Conservation (phyloP, 2,888 invertebrate species). For the Rhyacophila evoluta region DNA sequence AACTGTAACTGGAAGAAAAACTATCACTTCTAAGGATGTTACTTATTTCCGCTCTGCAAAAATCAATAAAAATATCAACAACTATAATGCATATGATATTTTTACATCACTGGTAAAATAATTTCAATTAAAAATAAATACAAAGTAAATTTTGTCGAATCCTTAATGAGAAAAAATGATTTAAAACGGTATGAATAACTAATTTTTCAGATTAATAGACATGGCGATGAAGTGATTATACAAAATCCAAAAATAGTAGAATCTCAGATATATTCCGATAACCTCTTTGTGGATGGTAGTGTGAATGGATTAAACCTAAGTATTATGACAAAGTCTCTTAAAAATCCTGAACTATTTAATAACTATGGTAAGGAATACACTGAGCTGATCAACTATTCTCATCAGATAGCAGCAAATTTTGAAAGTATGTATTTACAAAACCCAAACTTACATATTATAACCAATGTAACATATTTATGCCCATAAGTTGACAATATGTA, state of each 20-base stretch:
- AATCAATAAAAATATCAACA: conserved; percentile 28
- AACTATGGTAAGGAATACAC: conserved; percentile 60
- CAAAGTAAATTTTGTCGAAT: no score
- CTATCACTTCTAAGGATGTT: conserved; percentile 54
- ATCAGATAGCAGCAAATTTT: conserved; percentile 58
- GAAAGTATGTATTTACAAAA: conserved; percentile 56
- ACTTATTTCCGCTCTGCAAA: conserved; percentile 26
- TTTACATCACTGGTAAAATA: conserved; percentile 31
- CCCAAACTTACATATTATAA: no score
- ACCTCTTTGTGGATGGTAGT: conserved; percentile 58
- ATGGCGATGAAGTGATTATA: conserved; percentile 56
- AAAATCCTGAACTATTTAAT: conserved; percentile 54
- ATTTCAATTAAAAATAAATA: not conserved
- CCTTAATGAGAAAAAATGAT: no score
- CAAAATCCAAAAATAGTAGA: conserved; percentile 58
- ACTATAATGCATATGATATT: conserved; percentile 31
- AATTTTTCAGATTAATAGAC: conserved; percentile 39
- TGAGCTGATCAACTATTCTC: conserved; percentile 57
- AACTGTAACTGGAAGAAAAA: conserved; percentile 61
- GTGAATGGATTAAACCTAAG: conserved; percentile 59
- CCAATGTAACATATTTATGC: no score
- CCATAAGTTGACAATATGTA: no score
- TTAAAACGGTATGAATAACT: no score
- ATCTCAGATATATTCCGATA: conserved; percentile 57
- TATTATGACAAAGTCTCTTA: conserved; percentile 57